Conservation (phyloP, 1,140 invertebrate genomes). For the Conus betulinus region DNA sequence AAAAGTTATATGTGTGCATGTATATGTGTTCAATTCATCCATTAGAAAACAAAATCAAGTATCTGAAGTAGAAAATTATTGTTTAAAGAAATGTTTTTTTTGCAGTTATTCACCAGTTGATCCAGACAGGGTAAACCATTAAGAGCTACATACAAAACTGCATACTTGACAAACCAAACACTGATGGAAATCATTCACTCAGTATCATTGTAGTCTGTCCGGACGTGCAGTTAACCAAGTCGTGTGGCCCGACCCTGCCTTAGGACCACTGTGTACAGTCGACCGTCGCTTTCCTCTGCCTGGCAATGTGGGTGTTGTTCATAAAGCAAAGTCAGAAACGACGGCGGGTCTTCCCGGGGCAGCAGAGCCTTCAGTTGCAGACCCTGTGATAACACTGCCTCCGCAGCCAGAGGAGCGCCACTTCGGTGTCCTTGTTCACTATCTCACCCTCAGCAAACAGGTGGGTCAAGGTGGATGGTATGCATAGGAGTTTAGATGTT, state of each 20-base stretch:
- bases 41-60: too few relatives aligned
- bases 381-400: slow-evolving; percentile 51
- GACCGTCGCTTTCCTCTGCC: slow-evolving; percentile 84
- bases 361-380: background rate
- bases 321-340: slow-evolving; percentile 40
- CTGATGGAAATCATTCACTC: too few relatives aligned
- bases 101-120: too few relatives aligned
- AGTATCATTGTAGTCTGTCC: too few relatives aligned
- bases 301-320: slow-evolving; percentile 81
- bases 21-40: too few relatives aligned
- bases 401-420: slow-evolving; percentile 51
- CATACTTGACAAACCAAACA: too few relatives aligned
- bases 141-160: too few relatives aligned
- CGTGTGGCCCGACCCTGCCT: slow-evolving; percentile 56
- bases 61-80: too few relatives aligned
- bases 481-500: too few relatives aligned
- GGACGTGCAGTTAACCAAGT: slow-evolving; percentile 37
- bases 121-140: too few relatives aligned
- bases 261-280: slow-evolving; percentile 77
- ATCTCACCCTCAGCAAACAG: slow-evolving; percentile 35
- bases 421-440: slow-evolving; percentile 48
- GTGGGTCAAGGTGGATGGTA: slow-evolving; percentile 18
- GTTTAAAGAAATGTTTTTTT: too few relatives aligned
- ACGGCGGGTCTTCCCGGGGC: background rate
- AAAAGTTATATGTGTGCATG: too few relatives aligned